These are phyloP conservation scores for Centruroides vittatus DNA, from an alignment of 1,140 invertebrate species.

Conservation along the genomic window DNA sequence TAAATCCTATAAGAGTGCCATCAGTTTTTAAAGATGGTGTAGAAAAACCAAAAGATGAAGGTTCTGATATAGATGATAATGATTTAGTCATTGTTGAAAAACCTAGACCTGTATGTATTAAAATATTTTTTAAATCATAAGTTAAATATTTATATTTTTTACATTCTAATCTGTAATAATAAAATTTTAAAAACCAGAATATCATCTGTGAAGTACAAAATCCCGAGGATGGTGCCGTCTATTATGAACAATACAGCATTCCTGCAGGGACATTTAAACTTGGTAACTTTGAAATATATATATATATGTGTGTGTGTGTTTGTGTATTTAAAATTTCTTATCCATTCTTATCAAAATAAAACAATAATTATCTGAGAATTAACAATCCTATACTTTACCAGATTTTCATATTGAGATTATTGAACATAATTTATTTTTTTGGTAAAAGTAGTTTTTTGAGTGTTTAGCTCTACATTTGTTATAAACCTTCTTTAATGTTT, in stretches of 20 bases:
- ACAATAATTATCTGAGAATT: too few relatives aligned
- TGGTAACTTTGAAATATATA: conserved; percentile 19
- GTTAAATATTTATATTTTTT: not conserved
- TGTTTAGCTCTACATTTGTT: too few relatives aligned
- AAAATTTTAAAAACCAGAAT: conserved; percentile 1
- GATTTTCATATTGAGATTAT: too few relatives aligned
- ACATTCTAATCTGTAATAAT: conserved; percentile 2
- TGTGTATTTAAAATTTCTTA: too few relatives aligned
- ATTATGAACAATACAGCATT: conserved; percentile 84
- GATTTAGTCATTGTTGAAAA: conserved; percentile 10
- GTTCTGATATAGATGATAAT: conserved; percentile 42
- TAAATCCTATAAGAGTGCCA: conserved; percentile 72
- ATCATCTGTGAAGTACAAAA: conserved; percentile 12
- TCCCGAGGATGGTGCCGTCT: conserved; percentile 49
- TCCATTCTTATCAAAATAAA: too few relatives aligned
- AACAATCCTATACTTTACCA: too few relatives aligned
- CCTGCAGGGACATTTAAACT: conserved; percentile 66
- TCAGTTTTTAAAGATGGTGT: conserved; percentile 85
- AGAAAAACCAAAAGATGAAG: conserved; percentile 78
- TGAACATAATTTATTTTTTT: too few relatives aligned
- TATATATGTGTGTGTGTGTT: not conserved
- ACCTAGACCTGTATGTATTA: conserved; percentile 9
- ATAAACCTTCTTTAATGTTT: too few relatives aligned
- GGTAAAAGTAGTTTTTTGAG: too few relatives aligned
- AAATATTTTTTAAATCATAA: not conserved